Evolutionary conservation across 1,140 invertebrate species (phyloP), one percentile per base, ranked within the genome.

Genomic region (Procambarus clarkii): DNA sequence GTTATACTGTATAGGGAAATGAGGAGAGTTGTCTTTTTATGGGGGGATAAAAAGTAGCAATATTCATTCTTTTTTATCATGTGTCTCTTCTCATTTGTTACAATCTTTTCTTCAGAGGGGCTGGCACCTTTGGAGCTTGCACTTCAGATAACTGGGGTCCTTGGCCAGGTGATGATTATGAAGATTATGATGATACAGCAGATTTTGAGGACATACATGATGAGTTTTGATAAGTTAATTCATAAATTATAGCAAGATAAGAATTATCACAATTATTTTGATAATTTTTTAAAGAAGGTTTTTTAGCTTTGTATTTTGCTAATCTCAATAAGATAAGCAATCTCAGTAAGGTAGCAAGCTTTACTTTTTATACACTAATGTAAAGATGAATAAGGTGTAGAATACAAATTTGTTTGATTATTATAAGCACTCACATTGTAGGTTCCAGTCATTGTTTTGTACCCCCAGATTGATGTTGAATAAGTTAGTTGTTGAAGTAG

Each of bases 171-270:
- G 88, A 85, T 79, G 82, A 85, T 48, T 84, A 90, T 45, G 88
- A 90, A n/a, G 88, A 90, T 48, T 90, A 90, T 64, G 82, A 91
- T 64, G 82, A 91, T 78, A 74, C 48, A 18, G 82, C 24, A 15
- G 88, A 91, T 2, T 91, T 91, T 91, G 88, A 91, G 3, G 64
- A 80, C 76, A 85, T 84, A 24, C 88, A 91, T 79, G 88, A 91
- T 91, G 88, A 91, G 54, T 88, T 88, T 82, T 88, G 82, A 85
- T 85, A 54, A 81, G 48, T 46, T 60, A n/a, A 24, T 58, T 24
- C 50, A 58, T 58, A 24, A 34, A 34, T n/a, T 50, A 9, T 24
- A 13, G 48, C 21, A 82, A 60, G 58, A 46, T 58, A 34, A 46
- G 24, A 58, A 11, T 82, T 46, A 80, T 80, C 50, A 60, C 21